These are phyloP conservation scores for Meriones psammophilus DNA, from an alignment of 2,797 vertebrate species.

Conservation along the genomic window DNA sequence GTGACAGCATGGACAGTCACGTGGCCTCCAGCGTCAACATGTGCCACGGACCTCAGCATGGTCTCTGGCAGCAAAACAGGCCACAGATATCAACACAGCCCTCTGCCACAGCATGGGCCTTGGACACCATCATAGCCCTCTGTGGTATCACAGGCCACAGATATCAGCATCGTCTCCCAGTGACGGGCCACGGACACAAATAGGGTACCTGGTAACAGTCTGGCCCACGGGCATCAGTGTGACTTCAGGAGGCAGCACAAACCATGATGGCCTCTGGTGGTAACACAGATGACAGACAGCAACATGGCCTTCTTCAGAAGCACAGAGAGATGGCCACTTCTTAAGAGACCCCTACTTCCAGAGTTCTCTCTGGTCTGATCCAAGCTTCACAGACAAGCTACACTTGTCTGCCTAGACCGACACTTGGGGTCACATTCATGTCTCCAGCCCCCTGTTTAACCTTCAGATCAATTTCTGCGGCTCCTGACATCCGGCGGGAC, in stretches of 20 bases:
- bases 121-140: background rate
- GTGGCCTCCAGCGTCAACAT: too few relatives aligned
- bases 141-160: background rate
- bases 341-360: too few relatives aligned
- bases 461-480: background rate
- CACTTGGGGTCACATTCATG: background rate
- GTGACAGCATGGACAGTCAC: background rate
- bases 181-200: background rate
- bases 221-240: background rate
- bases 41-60: too few relatives aligned
- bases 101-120: background rate
- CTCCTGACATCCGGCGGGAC: background rate
- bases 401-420: background rate
- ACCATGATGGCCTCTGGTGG: background rate
- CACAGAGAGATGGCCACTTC: background rate
- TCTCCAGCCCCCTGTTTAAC: background rate
- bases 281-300: background rate
- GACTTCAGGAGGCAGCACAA: background rate
- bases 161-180: background rate
- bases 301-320: background rate
- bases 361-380: background rate
- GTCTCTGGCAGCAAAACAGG: background rate
- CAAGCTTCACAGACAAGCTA: background rate
- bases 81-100: background rate
- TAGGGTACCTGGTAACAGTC: background rate